phyloP scores from a whole-genome alignment of 2,888 invertebrate species.

The Caenorhabditis plicata region DNA sequence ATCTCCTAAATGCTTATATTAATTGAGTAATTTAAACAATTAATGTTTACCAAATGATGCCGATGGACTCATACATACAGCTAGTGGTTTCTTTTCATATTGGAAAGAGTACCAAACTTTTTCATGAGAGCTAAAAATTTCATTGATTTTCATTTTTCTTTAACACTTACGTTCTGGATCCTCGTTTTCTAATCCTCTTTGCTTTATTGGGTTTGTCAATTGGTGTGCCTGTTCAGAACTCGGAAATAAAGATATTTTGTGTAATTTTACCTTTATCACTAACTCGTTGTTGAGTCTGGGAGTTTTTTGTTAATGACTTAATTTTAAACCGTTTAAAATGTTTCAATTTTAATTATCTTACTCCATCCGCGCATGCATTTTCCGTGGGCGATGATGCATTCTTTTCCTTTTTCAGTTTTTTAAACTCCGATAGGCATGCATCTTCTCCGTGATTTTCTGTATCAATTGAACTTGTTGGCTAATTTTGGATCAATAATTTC shows the following conservation, averaged over 20 bases:
- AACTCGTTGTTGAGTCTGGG: no score
- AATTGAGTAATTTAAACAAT: no score
- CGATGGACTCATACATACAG: neutral
- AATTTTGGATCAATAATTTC: no score
- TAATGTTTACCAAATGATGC: neutral
- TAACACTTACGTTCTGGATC: neutral
- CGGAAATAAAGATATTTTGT: neutral
- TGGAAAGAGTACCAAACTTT: constrained; percentile 1
- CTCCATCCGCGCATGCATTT: neutral
- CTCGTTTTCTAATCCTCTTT: neutral
- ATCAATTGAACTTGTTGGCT: no score
- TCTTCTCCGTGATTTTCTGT: neutral
- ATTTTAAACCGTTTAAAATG: neutral
- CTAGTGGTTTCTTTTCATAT: neutral
- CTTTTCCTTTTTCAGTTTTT: neutral
- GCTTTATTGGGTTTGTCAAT: neutral
- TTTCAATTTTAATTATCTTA: neutral
- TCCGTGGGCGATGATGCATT: neutral
- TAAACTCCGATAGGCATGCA: neutral
- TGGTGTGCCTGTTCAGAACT: neutral
- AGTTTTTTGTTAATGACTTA: no score
- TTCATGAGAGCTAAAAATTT: no score
- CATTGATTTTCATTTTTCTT: neutral
- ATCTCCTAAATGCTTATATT: no score
- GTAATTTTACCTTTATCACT: no score